Evolutionary conservation across 23 tunicate species (phyloP).

Genomic region (Halocynthia roretzi): DNA sequence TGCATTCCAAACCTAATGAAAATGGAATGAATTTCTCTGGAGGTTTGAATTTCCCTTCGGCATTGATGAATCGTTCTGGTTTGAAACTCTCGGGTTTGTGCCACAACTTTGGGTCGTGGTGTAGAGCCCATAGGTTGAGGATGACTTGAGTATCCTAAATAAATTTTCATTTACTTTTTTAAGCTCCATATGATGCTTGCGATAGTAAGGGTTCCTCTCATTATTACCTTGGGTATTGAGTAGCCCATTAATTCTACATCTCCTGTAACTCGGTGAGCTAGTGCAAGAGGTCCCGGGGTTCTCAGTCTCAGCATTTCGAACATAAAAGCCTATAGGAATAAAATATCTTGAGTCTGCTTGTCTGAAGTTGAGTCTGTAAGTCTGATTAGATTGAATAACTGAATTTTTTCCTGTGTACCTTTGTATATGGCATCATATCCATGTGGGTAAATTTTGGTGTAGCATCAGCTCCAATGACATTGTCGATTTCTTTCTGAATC

Average conservation of each 20-base stretch:
- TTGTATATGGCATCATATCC: conserved; percentile 40
- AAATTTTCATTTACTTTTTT: no score
- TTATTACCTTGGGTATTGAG: conserved; percentile 37
- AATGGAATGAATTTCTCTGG: conserved; percentile 1
- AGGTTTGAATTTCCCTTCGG: neutral
- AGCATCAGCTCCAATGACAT: conserved; percentile 43
- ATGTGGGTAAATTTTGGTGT: conserved; percentile 33
- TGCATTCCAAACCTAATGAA: neutral
- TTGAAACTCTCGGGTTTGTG: conserved; percentile 1
- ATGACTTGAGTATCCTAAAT: conserved; percentile 13
- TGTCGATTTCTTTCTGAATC: conserved; percentile 56
- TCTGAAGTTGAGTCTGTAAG: no score
- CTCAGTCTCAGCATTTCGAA: conserved; percentile 34
- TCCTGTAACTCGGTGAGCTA: conserved; percentile 29
- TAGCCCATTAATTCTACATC: conserved; percentile 37
- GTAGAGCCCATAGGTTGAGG: conserved; percentile 13
- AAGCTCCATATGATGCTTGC: no score
- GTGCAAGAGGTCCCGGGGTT: conserved; percentile 40
- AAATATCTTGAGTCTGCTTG: no score
- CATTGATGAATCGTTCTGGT: neutral
- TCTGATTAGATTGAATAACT: no score
- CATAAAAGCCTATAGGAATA: conserved; percentile 29
- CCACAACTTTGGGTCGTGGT: conserved; percentile 15
- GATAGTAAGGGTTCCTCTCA: no score
- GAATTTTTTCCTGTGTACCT: neutral